Conservation (phyloP, 2,888 invertebrate genomes). For the Morinoia aosen region DNA sequence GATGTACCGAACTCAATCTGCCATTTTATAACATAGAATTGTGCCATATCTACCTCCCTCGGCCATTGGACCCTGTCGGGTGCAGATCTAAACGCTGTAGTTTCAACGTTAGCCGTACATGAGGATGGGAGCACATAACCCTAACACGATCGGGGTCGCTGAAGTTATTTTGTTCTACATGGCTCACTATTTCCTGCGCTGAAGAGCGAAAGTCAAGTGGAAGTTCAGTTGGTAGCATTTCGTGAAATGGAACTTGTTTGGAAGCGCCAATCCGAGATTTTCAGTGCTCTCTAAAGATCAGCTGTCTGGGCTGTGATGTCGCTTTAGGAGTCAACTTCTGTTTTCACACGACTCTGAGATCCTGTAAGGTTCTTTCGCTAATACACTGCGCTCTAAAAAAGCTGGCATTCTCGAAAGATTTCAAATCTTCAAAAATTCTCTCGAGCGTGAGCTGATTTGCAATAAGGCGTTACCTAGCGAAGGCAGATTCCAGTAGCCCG, state of each 20-base stretch:
- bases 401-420: too few species aligned
- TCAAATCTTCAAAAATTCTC: too few species aligned
- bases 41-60: neutral
- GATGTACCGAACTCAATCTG: neutral
- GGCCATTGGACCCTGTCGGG: neutral
- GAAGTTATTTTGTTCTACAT: neutral
- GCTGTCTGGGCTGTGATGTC: neutral
- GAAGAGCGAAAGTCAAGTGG: neutral
- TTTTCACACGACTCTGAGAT: neutral
- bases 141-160: neutral
- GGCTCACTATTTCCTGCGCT: neutral
- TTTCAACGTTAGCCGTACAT: neutral
- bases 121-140: neutral
- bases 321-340: neutral
- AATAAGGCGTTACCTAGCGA: too few species aligned
- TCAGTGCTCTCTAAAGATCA: neutral
- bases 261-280: neutral
- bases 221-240: neutral
- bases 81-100: neutral
- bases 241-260: constrained; percentile 12
- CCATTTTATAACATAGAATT: neutral
- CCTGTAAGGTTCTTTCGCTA: neutral
- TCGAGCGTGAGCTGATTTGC: too few species aligned
- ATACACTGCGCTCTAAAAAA: neutral
- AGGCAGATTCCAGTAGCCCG: too few species aligned